Evolutionary conservation across 1,140 invertebrate genomes (phyloP).

Genomic region (Laodelphax striatellus): DNA sequence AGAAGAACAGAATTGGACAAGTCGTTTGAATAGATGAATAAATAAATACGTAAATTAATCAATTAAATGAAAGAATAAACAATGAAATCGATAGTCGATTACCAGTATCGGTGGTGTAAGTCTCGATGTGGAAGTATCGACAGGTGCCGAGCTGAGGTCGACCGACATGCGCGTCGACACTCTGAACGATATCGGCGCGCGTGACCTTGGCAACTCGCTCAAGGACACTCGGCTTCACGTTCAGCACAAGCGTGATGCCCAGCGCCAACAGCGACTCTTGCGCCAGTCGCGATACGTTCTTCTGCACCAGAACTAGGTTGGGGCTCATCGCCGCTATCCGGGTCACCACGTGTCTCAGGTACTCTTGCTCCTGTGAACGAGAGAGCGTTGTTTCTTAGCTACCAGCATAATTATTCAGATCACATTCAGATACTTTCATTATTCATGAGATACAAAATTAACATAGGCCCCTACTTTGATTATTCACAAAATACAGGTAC

Average conservation of each 20-base stretch:
- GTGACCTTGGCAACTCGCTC: constrained; percentile 72
- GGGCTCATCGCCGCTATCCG: constrained; percentile 77
- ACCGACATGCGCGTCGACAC: constrained; percentile 78
- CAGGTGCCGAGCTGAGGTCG: constrained; percentile 76
- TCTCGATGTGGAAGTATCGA: constrained; percentile 71
- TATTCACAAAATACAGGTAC: too few relatives aligned
- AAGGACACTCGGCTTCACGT: constrained; percentile 77
- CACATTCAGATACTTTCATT: too few relatives aligned
- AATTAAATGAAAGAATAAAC: neutral
- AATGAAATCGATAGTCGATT: constrained; percentile 4
- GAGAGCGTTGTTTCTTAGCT: neutral
- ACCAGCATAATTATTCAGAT: too few relatives aligned
- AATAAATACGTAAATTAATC: too few relatives aligned
- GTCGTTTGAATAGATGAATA: too few relatives aligned
- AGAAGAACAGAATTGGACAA: too few relatives aligned
- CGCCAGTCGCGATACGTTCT: constrained; percentile 76
- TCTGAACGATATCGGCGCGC: constrained; percentile 76
- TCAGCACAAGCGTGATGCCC: constrained; percentile 75
- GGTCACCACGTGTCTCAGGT: constrained; percentile 75
- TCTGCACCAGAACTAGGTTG: constrained; percentile 79
- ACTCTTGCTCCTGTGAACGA: constrained; percentile 67
- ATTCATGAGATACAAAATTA: too few relatives aligned
- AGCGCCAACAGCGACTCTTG: constrained; percentile 72
- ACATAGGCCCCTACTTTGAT: too few relatives aligned
- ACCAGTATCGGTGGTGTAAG: constrained; percentile 45